Conservation (phyloP, 2,888 invertebrate genomes). For the Anthrax anthrax region DNA sequence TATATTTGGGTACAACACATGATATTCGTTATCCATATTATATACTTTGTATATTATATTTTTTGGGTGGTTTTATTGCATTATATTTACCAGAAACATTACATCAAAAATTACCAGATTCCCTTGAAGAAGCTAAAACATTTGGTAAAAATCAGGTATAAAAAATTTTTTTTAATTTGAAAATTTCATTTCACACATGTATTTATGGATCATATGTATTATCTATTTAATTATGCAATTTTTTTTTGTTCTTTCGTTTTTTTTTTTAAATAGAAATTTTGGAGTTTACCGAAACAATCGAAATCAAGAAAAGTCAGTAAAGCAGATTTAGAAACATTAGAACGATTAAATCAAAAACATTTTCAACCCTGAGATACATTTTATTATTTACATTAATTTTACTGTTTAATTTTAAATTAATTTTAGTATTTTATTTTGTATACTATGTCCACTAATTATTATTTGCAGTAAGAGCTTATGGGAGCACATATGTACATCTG, state of each 20-base stretch:
- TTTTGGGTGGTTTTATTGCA: conserved; percentile 36
- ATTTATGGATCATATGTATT: too few species aligned
- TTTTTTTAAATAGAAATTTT: conserved; percentile 28
- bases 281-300: conserved; percentile 30
- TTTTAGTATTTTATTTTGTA: too few species aligned
- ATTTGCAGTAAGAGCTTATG: too few species aligned
- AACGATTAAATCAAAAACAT: conserved; percentile 20
- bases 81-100: conserved; percentile 48
- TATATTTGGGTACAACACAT: conserved; percentile 38
- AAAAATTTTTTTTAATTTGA: too few species aligned
- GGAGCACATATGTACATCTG: too few species aligned
- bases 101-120: conserved; percentile 47
- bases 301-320: conserved; percentile 12
- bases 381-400: too few species aligned
- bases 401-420: too few species aligned
- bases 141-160: conserved; percentile 38
- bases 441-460: too few species aligned
- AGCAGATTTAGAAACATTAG: conserved; percentile 12
- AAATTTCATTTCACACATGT: too few species aligned
- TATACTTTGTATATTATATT: conserved; percentile 31
- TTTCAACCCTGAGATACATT: conserved; percentile 12
- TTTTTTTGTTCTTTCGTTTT: conserved; percentile 11
- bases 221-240: not conserved
- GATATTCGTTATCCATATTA: conserved; percentile 36
- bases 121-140: conserved; percentile 42